phyloP scores from a whole-genome alignment of 2,113 vertebrate species.

The Perca flavescens region DNA sequence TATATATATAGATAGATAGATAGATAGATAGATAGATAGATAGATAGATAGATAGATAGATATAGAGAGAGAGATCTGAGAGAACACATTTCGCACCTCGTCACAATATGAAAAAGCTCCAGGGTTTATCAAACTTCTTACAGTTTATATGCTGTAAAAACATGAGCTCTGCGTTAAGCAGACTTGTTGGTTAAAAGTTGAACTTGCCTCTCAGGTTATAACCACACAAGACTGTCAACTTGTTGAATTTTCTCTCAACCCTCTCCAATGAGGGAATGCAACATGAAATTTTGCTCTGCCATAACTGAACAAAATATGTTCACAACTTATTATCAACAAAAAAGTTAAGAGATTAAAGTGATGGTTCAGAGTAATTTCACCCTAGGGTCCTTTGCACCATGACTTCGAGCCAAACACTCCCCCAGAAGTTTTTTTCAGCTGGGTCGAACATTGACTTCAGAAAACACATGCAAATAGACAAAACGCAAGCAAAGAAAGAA shows the following conservation, averaged over 20 bases:
- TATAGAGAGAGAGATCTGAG: background rate
- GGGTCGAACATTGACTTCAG: no score
- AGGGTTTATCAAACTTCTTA: background rate
- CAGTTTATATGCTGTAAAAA: constrained; percentile 35
- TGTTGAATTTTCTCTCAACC: background rate
- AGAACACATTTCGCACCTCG: constrained; percentile 16
- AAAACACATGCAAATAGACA: no score
- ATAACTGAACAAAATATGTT: background rate
- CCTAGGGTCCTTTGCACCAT: no score
- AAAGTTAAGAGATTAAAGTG: no score
- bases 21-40: background rate
- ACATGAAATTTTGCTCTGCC: background rate
- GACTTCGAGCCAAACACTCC: no score
- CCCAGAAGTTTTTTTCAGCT: no score
- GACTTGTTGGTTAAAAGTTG: constrained; percentile 2
- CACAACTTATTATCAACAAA: background rate
- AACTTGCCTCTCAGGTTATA: background rate
- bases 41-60: no score
- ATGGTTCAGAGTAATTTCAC: no score
- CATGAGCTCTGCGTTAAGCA: background rate
- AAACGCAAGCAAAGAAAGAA: no score
- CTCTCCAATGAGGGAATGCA: background rate
- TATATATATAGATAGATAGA: background rate
- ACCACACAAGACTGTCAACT: background rate
- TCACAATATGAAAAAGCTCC: background rate